Base-by-base conservation (phyloP, 2,888 invertebrate genomes). In the Shargacucullia verbasci region DNA sequence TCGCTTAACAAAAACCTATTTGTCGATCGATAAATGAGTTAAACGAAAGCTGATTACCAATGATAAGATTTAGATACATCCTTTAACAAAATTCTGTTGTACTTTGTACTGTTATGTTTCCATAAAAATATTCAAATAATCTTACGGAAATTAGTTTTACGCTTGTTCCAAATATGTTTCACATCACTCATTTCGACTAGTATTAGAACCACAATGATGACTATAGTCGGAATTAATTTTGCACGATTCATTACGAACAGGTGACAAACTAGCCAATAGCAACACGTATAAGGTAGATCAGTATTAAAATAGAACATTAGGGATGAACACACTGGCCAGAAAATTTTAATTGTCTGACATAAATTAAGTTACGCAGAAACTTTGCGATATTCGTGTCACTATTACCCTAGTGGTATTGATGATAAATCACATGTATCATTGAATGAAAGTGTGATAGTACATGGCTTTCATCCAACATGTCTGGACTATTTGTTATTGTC, bases 241-340 rank as follows among this genome's bases (percentile, higher is more conserved):
- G 37, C 47, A 25, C 52, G 39, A 59, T 45, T 44, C 73, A 70
- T 64, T 40, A 45, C 46, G 41, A 61, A 45, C 60, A 45, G 54
- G 44, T 61, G 74, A 74, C 34, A 52, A 58, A 60, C 52, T 52
- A 46, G 53, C 64, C 68, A 77, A 70, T 74, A 47, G 48, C 56
- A 55, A 57, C 11, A 44, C 59, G 63, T 49, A 43, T 68, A 60
- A 53, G 57, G 56, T 72, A 65, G 63, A 68, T 57, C 55, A 60
- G 44, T 68, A 59, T 47, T 29, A 70, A 76, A 76, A 78, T 74
- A 78, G 75, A 73, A 55, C 35, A 50, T 46, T 38, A 59, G 45
- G 54, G 57, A 47, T 48, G 39, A 9, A 44, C 35, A 50, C 49
- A 45, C 37, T 6, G 9, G 75, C 71, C 60, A 71, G 61, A 52